Base-by-base conservation (phyloP, 2,888 invertebrate species). In the Apodemia duryi region DNA sequence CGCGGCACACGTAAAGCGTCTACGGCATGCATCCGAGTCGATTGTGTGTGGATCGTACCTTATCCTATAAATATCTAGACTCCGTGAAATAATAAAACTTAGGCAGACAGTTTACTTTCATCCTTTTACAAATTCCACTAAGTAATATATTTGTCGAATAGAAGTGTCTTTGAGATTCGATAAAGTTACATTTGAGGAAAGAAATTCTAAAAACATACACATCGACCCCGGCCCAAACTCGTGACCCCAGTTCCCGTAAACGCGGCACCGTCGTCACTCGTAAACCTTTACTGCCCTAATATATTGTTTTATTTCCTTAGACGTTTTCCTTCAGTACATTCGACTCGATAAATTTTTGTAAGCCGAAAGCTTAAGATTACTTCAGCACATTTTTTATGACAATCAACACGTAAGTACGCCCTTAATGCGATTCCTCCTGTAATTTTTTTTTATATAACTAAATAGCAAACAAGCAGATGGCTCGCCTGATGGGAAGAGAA, bases 261-360 rank as follows among this genome's bases (percentile, higher is more conserved):
- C 57, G 6, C 57, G 32, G 57, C 29, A 11, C 54, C 54, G 54
- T 54, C 54, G 29, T 10, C 54, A 11, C 54, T 54, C 54, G 54
- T 54, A 54, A 54, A 54, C 54, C 54, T 54, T 54, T 54, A 54
- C 54, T 28, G 54, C 54, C 54, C 54, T 54, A 54, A 54, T 29
- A 54, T 54, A 54, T 54, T 28, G 54, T 29, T 54, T 54, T 54
- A 54, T 54, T 54, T 54, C 54, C 54, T 29, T 6, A 54, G 54
- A 54, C 54, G 28, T 51, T 43, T 43, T 54, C 54, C 29, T 29
- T 28, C 54, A 29, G 54, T 54, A 54, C n/a, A 29, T 54, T 29
- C 54, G n/a, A 54, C 10, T 29, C 54, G 13, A 43, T 43, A 54
- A 28, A 28, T 13, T 21, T 11, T 54, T 54, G 29, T 54, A 54